phyloP scores from a whole-genome alignment of 1,140 invertebrate species.

The Alviniconcha marisindica region DNA sequence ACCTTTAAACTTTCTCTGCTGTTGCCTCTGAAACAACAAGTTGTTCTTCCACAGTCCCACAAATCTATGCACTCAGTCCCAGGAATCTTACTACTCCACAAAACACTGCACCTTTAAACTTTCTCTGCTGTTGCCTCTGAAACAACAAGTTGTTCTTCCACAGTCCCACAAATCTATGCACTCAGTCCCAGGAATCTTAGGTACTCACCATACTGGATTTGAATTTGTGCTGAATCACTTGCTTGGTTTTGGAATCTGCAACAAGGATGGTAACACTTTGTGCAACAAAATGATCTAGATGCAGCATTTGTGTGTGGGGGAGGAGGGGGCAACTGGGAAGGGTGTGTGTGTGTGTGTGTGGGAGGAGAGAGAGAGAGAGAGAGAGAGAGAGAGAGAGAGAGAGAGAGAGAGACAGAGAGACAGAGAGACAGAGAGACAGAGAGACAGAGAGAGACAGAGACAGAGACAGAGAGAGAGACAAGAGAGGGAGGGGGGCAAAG shows the following conservation, averaged over 20 bases:
- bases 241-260: conserved; percentile 97
- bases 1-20: too few relatives aligned
- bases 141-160: too few relatives aligned
- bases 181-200: conserved; percentile 22
- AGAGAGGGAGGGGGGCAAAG: conserved; percentile 13
- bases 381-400: background rate
- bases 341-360: too few relatives aligned
- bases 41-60: too few relatives aligned
- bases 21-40: too few relatives aligned
- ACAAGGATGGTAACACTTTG: background rate
- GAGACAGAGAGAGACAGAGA: conserved; percentile 8
- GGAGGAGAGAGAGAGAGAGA: background rate
- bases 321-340: background rate
- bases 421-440: conserved; percentile 4
- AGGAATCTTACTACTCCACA: too few relatives aligned
- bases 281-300: background rate
- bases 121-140: too few relatives aligned
- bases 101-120: too few relatives aligned
- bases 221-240: conserved; percentile 97
- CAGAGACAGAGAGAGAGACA: conserved; percentile 17
- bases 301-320: background rate
- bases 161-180: too few relatives aligned
- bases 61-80: too few relatives aligned
- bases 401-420: conserved; percentile 12
- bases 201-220: conserved; percentile 97